A percentile compares a stretch with the other conserved stretches of the same genome.
phyloP scores from a whole-genome alignment of 2,113 vertebrate species.

The Micromys minutus region DNA sequence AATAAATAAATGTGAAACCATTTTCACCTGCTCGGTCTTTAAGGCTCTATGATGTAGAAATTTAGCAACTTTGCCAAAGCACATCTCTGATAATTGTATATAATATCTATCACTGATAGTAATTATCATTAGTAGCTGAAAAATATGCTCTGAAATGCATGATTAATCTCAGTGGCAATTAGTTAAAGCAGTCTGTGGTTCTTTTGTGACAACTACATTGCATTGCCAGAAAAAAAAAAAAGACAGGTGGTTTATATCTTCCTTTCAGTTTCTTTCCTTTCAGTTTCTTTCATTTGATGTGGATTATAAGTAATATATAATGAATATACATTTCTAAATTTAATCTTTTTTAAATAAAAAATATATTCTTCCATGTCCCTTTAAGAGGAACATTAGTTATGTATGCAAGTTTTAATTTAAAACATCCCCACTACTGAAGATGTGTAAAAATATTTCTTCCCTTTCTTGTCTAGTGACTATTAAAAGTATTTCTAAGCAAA shows the following conservation, averaged over 20 bases:
- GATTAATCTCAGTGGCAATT: neutral
- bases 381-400: neutral
- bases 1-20: conserved; percentile 5
- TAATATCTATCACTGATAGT: neutral
- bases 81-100: neutral
- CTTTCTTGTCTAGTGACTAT: neutral
- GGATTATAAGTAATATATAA: conserved; percentile 33
- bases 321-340: conserved; percentile 43
- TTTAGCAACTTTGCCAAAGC: neutral
- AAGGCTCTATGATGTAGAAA: conserved; percentile 4
- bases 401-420: conserved; percentile 7
- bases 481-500: neutral
- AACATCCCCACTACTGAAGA: neutral
- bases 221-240: neutral
- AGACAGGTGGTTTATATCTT: conserved; percentile 9
- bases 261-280: too few relatives aligned
- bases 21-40: neutral
- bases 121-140: neutral
- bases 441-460: neutral
- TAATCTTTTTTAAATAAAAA: conserved; percentile 46
- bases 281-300: conserved; percentile 39
- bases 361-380: conserved; percentile 57
- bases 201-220: neutral
- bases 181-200: neutral
- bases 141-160: neutral